A percentile compares a stretch with the other conserved stretches of the same genome.
phyloP scores from a whole-genome alignment of 2,113 vertebrate genomes.

The Thermophis baileyi region DNA sequence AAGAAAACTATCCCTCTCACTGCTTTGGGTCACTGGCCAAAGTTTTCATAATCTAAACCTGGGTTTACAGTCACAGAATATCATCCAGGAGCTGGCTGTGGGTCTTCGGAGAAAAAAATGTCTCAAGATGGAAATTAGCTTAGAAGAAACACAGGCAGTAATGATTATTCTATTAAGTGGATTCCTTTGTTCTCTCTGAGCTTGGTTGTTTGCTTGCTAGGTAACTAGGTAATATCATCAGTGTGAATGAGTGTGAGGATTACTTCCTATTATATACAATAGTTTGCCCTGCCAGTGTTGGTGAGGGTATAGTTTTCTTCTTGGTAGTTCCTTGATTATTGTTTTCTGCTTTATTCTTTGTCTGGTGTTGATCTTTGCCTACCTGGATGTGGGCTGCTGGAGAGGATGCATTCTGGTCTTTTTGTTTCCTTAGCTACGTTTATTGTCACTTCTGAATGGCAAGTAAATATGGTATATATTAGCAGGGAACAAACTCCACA shows the following conservation, averaged over 20 bases:
- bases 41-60: not conserved
- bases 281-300: not conserved
- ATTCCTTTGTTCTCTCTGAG: not conserved
- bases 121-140: not conserved
- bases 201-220: not conserved
- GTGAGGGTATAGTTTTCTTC: not conserved
- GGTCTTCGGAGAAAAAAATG: not conserved
- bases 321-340: not conserved
- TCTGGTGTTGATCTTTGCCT: not conserved
- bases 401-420: no score
- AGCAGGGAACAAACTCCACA: no score
- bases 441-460: no score
- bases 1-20: not conserved
- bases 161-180: not conserved
- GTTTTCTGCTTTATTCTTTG: not conserved
- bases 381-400: no score
- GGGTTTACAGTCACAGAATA: not conserved
- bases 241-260: not conserved
- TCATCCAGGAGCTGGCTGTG: not conserved
- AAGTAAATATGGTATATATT: no score
- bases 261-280: not conserved
- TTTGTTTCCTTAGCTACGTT: no score
- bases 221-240: not conserved
- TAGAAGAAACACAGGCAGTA: not conserved
- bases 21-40: not conserved